phyloP scores from a whole-genome alignment of 1,140 invertebrate species.

The Parasteatoda tepidariorum region DNA sequence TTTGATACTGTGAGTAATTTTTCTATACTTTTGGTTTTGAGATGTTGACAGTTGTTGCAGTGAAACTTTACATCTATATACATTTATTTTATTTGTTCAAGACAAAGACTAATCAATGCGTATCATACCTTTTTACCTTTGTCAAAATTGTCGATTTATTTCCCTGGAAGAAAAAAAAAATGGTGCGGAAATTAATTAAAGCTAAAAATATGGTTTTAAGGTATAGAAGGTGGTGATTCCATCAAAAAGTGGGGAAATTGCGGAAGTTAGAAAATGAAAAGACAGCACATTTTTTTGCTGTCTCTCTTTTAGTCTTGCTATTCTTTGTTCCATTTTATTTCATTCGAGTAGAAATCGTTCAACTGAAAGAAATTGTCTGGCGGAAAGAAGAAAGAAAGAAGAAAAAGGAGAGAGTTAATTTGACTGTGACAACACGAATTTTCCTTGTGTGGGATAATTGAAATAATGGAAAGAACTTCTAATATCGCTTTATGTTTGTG shows the following conservation, averaged over 20 bases:
- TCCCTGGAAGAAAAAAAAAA: too few species aligned
- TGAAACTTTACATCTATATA: too few species aligned
- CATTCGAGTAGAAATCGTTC: constrained; percentile 22
- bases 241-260: not conserved
- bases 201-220: not conserved
- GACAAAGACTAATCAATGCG: too few species aligned
- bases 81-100: too few species aligned
- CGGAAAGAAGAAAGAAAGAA: constrained; percentile 1
- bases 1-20: too few species aligned
- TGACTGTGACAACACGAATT: constrained; percentile 37
- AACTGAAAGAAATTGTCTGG: constrained; percentile 9
- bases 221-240: not conserved
- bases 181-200: constrained; percentile 38
- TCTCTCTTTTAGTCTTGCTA: too few species aligned
- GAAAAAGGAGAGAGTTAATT: constrained; percentile 31
- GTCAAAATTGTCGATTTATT: too few species aligned
- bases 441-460: constrained; percentile 36
- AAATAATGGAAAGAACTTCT: constrained; percentile 41
- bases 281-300: not conserved
- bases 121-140: too few species aligned
- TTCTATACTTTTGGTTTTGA: too few species aligned
- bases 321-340: not conserved
- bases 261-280: not conserved
- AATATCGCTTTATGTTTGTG: constrained; percentile 30
- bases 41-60: too few species aligned